Evolutionary conservation across 1,140 invertebrate genomes (phyloP).

Genomic region (Anthonomus grandis): DNA sequence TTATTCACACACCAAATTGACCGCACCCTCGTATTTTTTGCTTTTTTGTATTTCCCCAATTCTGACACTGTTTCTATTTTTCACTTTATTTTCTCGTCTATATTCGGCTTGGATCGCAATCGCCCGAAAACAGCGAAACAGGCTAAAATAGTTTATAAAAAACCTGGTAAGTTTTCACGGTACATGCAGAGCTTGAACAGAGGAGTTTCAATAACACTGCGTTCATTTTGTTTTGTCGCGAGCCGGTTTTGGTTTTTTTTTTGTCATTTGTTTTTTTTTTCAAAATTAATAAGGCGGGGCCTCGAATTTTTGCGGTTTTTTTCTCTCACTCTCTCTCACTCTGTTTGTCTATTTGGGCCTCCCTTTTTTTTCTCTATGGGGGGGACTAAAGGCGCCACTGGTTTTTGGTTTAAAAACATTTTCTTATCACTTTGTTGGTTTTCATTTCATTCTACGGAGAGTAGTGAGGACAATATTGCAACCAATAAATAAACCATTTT

Average conservation of each 20-base stretch:
- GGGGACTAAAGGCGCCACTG: too few relatives aligned
- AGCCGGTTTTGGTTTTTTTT: background rate
- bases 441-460: too few relatives aligned
- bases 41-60: conserved; percentile 50
- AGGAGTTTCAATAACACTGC: conserved; percentile 49
- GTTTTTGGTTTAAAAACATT: too few relatives aligned
- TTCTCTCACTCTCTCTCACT: too few relatives aligned
- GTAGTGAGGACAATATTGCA: too few relatives aligned
- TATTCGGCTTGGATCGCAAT: conserved; percentile 49
- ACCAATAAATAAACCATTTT: too few relatives aligned
- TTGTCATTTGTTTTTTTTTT: background rate
- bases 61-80: conserved; percentile 52
- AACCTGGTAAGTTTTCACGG: conserved; percentile 51
- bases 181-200: conserved; percentile 48
- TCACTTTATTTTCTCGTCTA: conserved; percentile 48
- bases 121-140: conserved; percentile 51
- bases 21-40: conserved; percentile 44
- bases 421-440: too few relatives aligned
- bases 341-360: too few relatives aligned
- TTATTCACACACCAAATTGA: conserved; percentile 31
- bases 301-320: too few relatives aligned
- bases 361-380: too few relatives aligned
- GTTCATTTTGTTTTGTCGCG: conserved; percentile 31
- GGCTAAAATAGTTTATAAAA: conserved; percentile 50
- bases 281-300: too few relatives aligned